A percentile compares a stretch with the other conserved stretches of the same genome.
phyloP scores from a whole-genome alignment of 2,797 vertebrate genomes.

The Gobionotothen gibberifrons region DNA sequence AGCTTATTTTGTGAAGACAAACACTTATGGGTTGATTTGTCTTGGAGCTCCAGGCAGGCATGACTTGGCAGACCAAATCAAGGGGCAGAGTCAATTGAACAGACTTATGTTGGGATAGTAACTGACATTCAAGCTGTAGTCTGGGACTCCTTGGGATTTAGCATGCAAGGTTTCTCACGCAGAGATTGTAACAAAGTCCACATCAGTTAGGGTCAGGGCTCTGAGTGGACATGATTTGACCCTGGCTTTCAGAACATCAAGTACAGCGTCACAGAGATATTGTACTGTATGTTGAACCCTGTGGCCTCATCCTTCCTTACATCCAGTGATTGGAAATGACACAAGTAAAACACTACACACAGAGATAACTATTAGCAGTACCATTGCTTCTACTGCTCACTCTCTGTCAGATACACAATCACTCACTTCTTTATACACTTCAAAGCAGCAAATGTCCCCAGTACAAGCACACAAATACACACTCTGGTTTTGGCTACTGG shows the following conservation, averaged over 20 bases:
- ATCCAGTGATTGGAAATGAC: conserved; percentile 45
- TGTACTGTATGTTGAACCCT: not conserved
- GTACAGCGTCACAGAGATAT: not conserved
- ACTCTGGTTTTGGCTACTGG: conserved; percentile 3
- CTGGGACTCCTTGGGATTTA: conserved; percentile 36
- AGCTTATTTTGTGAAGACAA: conserved; percentile 62
- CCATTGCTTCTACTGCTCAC: not conserved
- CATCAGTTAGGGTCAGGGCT: conserved; percentile 13
- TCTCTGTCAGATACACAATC: conserved; percentile 10
- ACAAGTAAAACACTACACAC: conserved; percentile 33
- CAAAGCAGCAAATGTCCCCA: conserved; percentile 6
- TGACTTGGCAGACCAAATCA: conserved; percentile 44
- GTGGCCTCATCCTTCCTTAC: conserved; percentile 28
- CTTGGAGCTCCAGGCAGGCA: conserved; percentile 36
- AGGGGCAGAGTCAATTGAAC: conserved; percentile 41
- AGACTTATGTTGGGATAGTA: conserved; percentile 36
- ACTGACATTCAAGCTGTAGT: conserved; percentile 48
- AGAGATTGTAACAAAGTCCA: conserved; percentile 2
- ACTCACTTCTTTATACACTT: conserved; percentile 14
- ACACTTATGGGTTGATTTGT: conserved; percentile 59
- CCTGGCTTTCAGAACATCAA: conserved; percentile 1
- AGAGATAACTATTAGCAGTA: not conserved
- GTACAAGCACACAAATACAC: not conserved
- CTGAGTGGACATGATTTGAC: conserved; percentile 9
- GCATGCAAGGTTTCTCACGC: conserved; percentile 29